Evolutionary conservation across 1,140 invertebrate species (phyloP), one percentile per base, ranked within the genome.

Genomic region (Copidosoma floridanum): DNA sequence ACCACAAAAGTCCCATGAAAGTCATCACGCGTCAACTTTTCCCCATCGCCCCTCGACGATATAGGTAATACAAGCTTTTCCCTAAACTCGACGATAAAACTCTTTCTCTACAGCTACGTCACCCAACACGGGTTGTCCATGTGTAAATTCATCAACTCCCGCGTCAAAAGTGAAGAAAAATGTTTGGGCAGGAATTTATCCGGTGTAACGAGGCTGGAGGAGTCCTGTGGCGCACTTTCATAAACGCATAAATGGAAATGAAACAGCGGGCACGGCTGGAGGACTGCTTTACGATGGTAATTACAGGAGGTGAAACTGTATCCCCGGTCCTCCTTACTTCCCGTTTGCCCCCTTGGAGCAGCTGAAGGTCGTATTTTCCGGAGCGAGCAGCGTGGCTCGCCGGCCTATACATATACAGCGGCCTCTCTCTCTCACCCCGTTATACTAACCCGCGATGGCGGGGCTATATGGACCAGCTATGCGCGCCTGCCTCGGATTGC

Each of bases 251-350:
- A 64, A 64, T 60, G 64, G 27, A 57, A 65, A 62, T 57, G 55
- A 55, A 51, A 37, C 46, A 53, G 48, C 11, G 20, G 35, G 32
- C 18, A 6, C 37, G 23, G 26, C 18, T 26, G 35, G 21, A 59
- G 65, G 63, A 61, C 61, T 69, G 61, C 59, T 69, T 69, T 67
- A 69, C 65, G 59, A 61, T 61, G 57, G 65, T 65, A 69, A 69
- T 67, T 67, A 67, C 54, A 46, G 57, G 52, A 48, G 26, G 29
- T 52, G 20, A 56, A 64, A 60, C 57, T 60, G 54, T 54, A 57
- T 61, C 14, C 46, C 7, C 12, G 37, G n/a, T 1, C 18, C 20
- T 32, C 16, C 27, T 50, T 37, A 16, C 16, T 11, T 8, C 4
- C 8, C 26, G 35, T 41, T 41, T 21, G 23, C 54, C 47, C 24